phyloP scores from a whole-genome alignment of 2,797 vertebrate species.

The Picus viridis region DNA sequence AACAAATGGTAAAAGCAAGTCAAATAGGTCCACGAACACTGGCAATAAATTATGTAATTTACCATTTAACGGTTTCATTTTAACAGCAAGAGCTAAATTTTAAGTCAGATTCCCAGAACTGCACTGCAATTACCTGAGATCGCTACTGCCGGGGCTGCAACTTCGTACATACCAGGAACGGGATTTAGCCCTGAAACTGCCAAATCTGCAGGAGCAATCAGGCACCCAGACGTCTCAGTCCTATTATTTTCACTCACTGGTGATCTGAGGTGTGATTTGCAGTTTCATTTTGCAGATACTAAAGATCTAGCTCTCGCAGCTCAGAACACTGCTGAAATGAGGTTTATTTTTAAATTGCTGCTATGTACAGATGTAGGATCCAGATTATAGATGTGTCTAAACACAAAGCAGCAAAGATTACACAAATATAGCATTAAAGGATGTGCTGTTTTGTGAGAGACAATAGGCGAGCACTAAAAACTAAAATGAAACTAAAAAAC shows the following conservation, averaged over 20 bases:
- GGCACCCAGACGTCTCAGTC: constrained; percentile 9
- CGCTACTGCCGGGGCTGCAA: neutral
- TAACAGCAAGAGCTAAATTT: constrained; percentile 30
- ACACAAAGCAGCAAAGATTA: constrained; percentile 40
- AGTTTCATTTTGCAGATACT: constrained; percentile 27
- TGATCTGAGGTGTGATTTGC: constrained; percentile 39
- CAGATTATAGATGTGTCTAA: constrained; percentile 7
- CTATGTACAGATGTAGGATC: constrained; percentile 15
- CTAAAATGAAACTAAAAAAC: constrained; percentile 23
- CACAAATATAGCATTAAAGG: constrained; percentile 38
- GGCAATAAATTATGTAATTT: constrained; percentile 22
- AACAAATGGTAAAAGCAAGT: constrained; percentile 40
- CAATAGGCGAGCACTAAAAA: neutral
- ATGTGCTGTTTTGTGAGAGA: constrained; percentile 46
- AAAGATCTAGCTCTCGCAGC: neutral
- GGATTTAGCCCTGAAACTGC: neutral
- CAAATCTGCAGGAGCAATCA: neutral
- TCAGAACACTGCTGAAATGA: neutral
- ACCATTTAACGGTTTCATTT: constrained; percentile 39
- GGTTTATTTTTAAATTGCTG: constrained; percentile 37
- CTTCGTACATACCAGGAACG: neutral
- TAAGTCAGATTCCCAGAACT: constrained; percentile 50
- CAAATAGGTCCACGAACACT: constrained; percentile 54
- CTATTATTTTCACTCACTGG: constrained; percentile 20
- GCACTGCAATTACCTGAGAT: neutral